These are phyloP conservation scores for Acrocephalus kingi DNA, from an alignment of 2,113 vertebrate genomes.

Conservation along the genomic window DNA sequence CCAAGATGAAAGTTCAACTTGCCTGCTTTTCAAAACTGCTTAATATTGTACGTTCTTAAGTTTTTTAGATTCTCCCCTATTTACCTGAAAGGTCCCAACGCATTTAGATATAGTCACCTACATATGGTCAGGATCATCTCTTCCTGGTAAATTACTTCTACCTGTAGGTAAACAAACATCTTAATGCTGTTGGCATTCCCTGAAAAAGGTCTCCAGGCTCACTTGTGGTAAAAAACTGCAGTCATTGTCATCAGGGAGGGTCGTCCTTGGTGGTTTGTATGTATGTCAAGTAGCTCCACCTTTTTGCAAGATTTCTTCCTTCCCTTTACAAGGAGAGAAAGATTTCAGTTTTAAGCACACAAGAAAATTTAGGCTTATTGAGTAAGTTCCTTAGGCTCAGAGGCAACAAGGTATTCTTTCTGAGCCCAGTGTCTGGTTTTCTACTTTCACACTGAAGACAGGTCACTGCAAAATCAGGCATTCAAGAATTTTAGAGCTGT, in stretches of 20 bases:
- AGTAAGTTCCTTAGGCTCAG: not conserved
- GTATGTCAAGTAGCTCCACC: not conserved
- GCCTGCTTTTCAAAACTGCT: not conserved
- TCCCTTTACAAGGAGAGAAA: not conserved
- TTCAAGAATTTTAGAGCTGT: not conserved
- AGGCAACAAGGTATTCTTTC: not conserved
- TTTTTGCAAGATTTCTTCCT: not conserved
- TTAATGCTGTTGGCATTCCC: not conserved
- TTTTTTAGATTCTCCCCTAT: not conserved
- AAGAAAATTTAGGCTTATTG: not conserved
- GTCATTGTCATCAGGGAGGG: not conserved
- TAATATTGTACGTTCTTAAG: not conserved
- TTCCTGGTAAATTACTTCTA: not conserved
- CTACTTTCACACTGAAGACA: not conserved
- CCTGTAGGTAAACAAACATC: not conserved
- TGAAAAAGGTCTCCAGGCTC: not conserved
- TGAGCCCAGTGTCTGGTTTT: not conserved
- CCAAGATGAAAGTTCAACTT: not conserved
- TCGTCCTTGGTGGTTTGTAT: not conserved
- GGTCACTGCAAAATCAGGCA: not conserved
- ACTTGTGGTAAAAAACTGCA: not conserved
- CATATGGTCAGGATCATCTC: not conserved
- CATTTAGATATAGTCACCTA: not conserved
- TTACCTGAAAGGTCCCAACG: not conserved
- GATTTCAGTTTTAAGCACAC: not conserved